Evolutionary conservation across 1,140 invertebrate species (phyloP).

Genomic region (Colletes gigas): DNA sequence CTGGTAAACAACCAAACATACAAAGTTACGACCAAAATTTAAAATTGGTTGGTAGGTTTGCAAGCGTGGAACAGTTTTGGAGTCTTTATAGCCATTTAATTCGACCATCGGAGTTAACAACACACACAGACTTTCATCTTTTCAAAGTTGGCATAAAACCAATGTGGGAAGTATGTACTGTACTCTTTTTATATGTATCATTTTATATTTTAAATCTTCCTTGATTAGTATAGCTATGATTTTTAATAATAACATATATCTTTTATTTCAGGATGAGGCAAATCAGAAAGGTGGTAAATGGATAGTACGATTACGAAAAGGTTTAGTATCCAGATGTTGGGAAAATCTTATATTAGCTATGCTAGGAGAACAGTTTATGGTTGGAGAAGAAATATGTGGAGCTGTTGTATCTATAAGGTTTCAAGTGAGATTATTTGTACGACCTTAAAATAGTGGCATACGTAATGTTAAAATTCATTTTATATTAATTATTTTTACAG

Average conservation of each 20-base stretch:
- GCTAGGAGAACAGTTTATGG: constrained; percentile 99
- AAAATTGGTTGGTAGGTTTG: constrained; percentile 91
- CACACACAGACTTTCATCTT: constrained; percentile 96
- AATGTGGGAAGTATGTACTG: constrained; percentile 94
- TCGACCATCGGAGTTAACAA: constrained; percentile 92
- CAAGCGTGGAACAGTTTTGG: constrained; percentile 98
- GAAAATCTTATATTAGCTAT: constrained; percentile 99
- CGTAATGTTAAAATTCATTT: neutral
- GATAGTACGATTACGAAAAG: constrained; percentile 96
- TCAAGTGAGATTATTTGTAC: constrained; percentile 84
- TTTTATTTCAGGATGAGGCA: constrained; percentile 87
- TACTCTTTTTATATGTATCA: neutral
- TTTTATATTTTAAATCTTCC: neutral
- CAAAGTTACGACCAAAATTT: constrained; percentile 88
- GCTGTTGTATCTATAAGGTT: constrained; percentile 97
- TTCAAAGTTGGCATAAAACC: constrained; percentile 99
- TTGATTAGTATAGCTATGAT: neutral
- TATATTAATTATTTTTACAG: constrained; percentile 78
- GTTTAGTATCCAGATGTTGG: constrained; percentile 97
- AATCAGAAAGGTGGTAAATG: constrained; percentile 98
- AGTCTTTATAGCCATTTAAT: constrained; percentile 94
- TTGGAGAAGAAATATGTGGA: constrained; percentile 99
- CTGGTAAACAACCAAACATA: constrained; percentile 85
- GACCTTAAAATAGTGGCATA: neutral
- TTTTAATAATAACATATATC: neutral